Percentiles rank a stretch among this genome's conserved stretches.
Evolutionary conservation across 2,113 vertebrate species (phyloP).

Genomic region (Phrynosoma blainvillii): DNA sequence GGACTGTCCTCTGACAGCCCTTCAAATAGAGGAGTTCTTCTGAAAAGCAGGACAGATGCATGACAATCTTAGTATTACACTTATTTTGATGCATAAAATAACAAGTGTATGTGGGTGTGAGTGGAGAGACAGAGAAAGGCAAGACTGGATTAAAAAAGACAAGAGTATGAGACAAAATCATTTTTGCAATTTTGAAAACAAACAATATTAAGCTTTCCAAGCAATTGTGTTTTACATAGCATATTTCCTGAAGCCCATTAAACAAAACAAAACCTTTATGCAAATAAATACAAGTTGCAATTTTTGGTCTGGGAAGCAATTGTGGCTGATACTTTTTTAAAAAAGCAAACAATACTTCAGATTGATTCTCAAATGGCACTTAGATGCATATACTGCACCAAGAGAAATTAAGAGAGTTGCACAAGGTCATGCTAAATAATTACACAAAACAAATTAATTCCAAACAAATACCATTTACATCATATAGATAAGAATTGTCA

Average conservation of each 20-base stretch:
- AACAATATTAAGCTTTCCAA: constrained; percentile 40
- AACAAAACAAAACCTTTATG: constrained; percentile 29
- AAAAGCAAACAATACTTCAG: constrained; percentile 27
- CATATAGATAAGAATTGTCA: constrained; percentile 12
- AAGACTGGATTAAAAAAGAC: constrained; percentile 23
- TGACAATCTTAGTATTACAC: background rate
- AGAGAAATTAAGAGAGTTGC: constrained; percentile 9
- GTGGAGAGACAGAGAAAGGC: background rate
- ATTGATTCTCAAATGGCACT: constrained; percentile 36
- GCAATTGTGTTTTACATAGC: constrained; percentile 40
- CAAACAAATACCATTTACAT: constrained; percentile 7
- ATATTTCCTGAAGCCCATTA: constrained; percentile 48
- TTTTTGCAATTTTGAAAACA: constrained; percentile 9
- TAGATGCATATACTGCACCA: constrained; percentile 19
- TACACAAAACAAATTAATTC: constrained; percentile 30
- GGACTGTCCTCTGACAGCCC: background rate
- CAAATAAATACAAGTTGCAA: constrained; percentile 44
- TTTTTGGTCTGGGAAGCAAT: constrained; percentile 33
- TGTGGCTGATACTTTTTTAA: constrained; percentile 19
- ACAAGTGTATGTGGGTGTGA: background rate
- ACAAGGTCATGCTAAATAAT: constrained; percentile 33
- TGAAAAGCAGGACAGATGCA: background rate
- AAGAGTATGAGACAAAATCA: background rate
- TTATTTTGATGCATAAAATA: background rate
- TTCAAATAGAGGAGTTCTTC: background rate